Conservation (phyloP, 2,888 invertebrate genomes). For the Kryphioiulus occultus region DNA sequence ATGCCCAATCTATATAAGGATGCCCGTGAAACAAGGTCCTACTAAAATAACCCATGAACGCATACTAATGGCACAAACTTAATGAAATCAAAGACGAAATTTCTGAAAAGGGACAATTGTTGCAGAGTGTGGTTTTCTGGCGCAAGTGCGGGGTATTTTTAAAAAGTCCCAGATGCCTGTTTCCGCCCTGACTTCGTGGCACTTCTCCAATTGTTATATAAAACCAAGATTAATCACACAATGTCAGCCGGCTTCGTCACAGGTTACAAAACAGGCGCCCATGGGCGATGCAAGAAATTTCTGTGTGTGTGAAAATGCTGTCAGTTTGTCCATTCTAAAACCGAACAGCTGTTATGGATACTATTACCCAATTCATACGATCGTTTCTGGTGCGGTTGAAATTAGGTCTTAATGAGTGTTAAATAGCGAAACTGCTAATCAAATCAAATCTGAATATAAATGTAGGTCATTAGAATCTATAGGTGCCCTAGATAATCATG, state of each 20-base stretch:
- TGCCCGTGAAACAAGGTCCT: background rate
- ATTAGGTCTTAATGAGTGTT: too few species aligned
- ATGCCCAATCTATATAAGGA: background rate
- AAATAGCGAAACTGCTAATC: too few species aligned
- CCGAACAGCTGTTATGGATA: background rate
- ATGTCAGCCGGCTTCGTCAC: background rate
- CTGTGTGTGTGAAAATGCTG: background rate
- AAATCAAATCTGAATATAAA: background rate
- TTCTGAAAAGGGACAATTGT: background rate
- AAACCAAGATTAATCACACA: background rate
- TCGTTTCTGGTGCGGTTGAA: too few species aligned
- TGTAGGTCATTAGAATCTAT: too few species aligned
- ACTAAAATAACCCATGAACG: background rate
- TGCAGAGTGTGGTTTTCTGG: background rate
- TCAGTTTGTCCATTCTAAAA: background rate
- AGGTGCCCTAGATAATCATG: too few species aligned
- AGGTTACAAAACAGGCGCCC: background rate
- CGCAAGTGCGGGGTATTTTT: background rate
- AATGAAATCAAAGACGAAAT: background rate
- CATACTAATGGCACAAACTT: background rate
- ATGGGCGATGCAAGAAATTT: background rate
- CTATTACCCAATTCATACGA: background rate
- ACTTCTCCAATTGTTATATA: background rate
- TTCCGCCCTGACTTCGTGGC: background rate
- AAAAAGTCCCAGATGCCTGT: background rate